These are phyloP conservation scores for Azemiops feae DNA, from an alignment of 2,113 vertebrate species.

Conservation along the genomic window DNA sequence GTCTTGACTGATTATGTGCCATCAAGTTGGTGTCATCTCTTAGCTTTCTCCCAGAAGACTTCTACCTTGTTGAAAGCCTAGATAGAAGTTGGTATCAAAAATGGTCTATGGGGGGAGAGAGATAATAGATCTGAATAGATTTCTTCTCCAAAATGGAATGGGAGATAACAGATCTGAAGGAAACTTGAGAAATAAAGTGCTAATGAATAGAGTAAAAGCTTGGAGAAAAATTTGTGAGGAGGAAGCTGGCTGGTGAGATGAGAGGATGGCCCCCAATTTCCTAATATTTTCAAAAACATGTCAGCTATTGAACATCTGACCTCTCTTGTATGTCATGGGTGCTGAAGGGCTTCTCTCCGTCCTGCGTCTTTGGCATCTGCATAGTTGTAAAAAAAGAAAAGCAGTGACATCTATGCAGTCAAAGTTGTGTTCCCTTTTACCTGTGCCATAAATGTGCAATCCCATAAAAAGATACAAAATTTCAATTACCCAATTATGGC, in stretches of 20 bases:
- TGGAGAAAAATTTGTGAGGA: not conserved
- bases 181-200: not conserved
- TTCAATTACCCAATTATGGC: not conserved
- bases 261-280: not conserved
- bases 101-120: not conserved
- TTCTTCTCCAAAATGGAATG: not conserved
- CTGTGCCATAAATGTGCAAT: not conserved
- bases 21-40: not conserved
- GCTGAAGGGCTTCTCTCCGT: not conserved
- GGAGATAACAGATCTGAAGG: not conserved
- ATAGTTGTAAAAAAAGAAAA: not conserved
- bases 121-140: not conserved
- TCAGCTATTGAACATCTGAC: not conserved
- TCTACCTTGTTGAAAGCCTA: not conserved
- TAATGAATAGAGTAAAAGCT: not conserved
- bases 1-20: not conserved
- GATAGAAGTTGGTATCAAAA: not conserved
- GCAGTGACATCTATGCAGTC: not conserved
- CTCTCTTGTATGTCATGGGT: not conserved
- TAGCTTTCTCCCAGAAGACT: not conserved
- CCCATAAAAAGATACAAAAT: not conserved
- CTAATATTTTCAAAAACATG: not conserved
- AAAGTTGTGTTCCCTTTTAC: not conserved
- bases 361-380: not conserved
- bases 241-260: not conserved